Conservation (phyloP, 2,113 vertebrate species). For the Dasyurus viverrinus region DNA sequence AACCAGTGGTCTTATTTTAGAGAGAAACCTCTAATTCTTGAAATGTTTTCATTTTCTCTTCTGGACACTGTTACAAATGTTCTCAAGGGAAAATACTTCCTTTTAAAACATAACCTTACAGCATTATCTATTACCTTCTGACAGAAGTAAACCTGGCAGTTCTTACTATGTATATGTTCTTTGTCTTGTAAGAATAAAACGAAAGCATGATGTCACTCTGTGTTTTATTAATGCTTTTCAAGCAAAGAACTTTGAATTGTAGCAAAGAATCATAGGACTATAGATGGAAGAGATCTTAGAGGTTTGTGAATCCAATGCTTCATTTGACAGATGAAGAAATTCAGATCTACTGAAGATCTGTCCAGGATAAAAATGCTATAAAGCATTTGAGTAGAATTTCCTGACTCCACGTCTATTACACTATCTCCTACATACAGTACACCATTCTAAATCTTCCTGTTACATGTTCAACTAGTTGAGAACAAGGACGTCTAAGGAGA, state of each 20-base stretch:
- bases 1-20: neutral
- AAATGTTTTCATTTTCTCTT: neutral
- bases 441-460: neutral
- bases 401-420: neutral
- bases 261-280: neutral
- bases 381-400: neutral
- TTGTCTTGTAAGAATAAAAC: conserved; percentile 28
- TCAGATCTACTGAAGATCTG: neutral
- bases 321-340: neutral
- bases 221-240: neutral
- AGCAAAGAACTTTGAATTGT: neutral
- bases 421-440: neutral
- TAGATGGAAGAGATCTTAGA: neutral
- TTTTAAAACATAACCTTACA: neutral
- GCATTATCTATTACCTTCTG: neutral
- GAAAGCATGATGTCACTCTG: neutral
- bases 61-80: neutral
- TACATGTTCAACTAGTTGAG: neutral
- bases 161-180: neutral
- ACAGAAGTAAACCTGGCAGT: conserved; percentile 9
- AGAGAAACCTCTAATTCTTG: neutral
- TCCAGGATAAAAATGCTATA: neutral
- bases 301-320: neutral
- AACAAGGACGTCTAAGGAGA: neutral
- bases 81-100: neutral